Evolutionary conservation across 2,888 invertebrate species (phyloP).

Genomic region (Pollenia amentaria): DNA sequence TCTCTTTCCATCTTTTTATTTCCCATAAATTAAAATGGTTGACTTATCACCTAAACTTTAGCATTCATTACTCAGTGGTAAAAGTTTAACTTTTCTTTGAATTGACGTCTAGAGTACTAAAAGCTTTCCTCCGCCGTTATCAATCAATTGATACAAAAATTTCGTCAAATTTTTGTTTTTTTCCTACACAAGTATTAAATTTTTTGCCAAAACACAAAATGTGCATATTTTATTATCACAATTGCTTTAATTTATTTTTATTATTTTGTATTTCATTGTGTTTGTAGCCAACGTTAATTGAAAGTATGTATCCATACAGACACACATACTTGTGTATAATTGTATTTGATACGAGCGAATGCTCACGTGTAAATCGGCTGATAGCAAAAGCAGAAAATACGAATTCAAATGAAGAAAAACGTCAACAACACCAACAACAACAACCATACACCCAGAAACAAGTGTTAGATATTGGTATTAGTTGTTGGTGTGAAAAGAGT

Average conservation of each 20-base stretch:
- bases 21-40: not conserved
- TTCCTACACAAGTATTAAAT: not conserved
- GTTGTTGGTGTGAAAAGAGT: not conserved
- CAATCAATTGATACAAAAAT: conserved; percentile 30
- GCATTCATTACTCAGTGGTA: conserved; percentile 37
- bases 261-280: conserved; percentile 2
- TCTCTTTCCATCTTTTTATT: too few species aligned
- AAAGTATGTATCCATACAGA: not conserved
- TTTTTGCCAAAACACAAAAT: conserved; percentile 49
- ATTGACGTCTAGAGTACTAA: conserved; percentile 12
- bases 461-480: conserved; percentile 10
- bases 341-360: conserved; percentile 36
- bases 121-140: conserved; percentile 5
- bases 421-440: not conserved
- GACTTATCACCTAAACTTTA: conserved; percentile 31
- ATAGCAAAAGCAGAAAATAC: conserved; percentile 54
- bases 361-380: conserved; percentile 73
- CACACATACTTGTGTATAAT: not conserved
- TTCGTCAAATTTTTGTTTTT: conserved; percentile 4
- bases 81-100: conserved; percentile 37
- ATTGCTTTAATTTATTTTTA: conserved; percentile 8
- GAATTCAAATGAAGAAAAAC: not conserved
- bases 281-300: not conserved
- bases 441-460: conserved; percentile 9
- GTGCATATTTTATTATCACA: conserved; percentile 27